Percentiles rank a stretch among this genome's conserved stretches.
These are phyloP conservation scores for Thelaira solivaga DNA, from an alignment of 2,888 invertebrate species.

Conservation along the genomic window DNA sequence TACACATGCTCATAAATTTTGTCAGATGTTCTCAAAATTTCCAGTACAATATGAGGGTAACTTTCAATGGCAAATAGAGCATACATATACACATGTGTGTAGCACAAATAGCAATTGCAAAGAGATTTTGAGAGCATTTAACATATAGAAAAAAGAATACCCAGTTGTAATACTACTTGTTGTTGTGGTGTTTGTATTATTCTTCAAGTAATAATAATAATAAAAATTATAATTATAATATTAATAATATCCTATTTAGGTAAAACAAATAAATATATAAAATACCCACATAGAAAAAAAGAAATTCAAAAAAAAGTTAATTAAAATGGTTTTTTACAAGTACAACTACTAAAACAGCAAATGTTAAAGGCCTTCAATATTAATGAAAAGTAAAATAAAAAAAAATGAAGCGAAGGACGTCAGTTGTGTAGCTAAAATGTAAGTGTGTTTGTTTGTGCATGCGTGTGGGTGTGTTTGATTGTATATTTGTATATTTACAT, in stretches of 20 bases:
- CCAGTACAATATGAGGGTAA: slow-evolving; percentile 1
- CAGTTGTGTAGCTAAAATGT: slow-evolving; percentile 40
- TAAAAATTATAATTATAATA: background rate
- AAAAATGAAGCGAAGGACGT: slow-evolving; percentile 46
- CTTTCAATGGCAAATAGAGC: slow-evolving; percentile 28
- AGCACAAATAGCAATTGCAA: background rate
- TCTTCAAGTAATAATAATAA: slow-evolving; percentile 8
- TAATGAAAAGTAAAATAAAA: slow-evolving; percentile 43
- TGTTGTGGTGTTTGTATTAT: slow-evolving; percentile 50
- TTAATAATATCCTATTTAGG: background rate
- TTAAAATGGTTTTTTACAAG: background rate
- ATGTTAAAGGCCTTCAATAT: slow-evolving; percentile 36
- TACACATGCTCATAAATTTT: background rate
- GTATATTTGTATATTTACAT: slow-evolving; percentile 43
- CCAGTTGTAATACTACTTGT: slow-evolving; percentile 46
- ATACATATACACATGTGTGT: background rate
- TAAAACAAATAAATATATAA: background rate
- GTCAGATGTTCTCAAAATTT: slow-evolving; percentile 21
- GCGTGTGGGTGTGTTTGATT: slow-evolving; percentile 6
- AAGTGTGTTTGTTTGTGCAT: background rate
- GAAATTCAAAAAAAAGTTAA: background rate
- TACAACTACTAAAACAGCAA: slow-evolving; percentile 2
- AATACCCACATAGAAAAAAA: background rate
- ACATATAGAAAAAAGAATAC: slow-evolving; percentile 1
- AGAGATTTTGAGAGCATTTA: slow-evolving; percentile 22